Evolutionary conservation across 2,797 vertebrate genomes (phyloP), one percentile per base, ranked within the genome.

Genomic region (Amphiprion clarkii): DNA sequence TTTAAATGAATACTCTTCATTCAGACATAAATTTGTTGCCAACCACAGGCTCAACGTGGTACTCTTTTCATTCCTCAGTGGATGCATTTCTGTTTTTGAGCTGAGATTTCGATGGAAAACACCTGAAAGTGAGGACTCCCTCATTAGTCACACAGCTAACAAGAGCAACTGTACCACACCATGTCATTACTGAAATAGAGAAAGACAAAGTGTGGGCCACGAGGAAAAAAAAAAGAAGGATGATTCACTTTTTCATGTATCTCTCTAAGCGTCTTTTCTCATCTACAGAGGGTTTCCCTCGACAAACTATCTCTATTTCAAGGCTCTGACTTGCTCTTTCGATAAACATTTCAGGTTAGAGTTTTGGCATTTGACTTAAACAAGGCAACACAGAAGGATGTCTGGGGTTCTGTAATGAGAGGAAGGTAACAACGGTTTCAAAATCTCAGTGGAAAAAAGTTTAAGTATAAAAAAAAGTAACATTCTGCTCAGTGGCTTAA

Each of bases 381-480:
- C 1, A 11, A 63, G 25, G 17, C 2, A 79, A 61, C 36, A 48
- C 64, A 0, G 8, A 36, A 70, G 54, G 70, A 64, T 44, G 66
- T 59, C 33, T 54, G 72, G 68, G 25, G 70, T 62, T 56, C 23
- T 19, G 39, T 2, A 40, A 12, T 7, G 25, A 51, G 13, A 6
- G 62, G 52, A 66, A 61, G 56, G 33, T 58, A 63, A 29, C 3
- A 4, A 44, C 13, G 80, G 77, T 83, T 85, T 90, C 74, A 79
- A 93, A 95, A 95, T 94, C 93, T 94, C 95, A 95, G 87, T 86
- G 94, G 94, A 94, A 94, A 87, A 74, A 67, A 83, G 52, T 78
- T 67, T 66, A 31, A 82, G 68, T 81, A 71, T 57, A 71, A 85
- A 69, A 93, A 70, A 78, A 49, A 76, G 71, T 94, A 92, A 94